Conservation (phyloP, 1,140 invertebrate species). For the Macrotrachela quadricornifera region DNA sequence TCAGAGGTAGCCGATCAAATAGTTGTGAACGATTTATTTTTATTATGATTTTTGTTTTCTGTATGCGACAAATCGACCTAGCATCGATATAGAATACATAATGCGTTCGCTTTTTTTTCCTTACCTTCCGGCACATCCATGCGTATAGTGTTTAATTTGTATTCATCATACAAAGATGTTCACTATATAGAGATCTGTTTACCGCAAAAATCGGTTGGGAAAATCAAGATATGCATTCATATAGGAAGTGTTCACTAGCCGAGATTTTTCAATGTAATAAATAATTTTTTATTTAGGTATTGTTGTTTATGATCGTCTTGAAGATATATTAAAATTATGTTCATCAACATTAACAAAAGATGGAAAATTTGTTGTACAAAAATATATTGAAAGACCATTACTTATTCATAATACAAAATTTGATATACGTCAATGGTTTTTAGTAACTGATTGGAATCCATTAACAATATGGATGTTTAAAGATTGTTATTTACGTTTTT, state of each 20-base stretch:
- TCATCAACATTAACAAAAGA: constrained; percentile 30
- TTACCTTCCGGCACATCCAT: too few species aligned
- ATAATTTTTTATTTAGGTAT: too few species aligned
- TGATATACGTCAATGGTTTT: constrained; percentile 54
- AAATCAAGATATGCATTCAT: neutral
- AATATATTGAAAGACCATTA: constrained; percentile 57
- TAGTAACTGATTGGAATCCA: constrained; percentile 67
- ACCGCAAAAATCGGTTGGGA: neutral
- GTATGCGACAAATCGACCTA: too few species aligned
- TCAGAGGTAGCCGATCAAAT: too few species aligned
- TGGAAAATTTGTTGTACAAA: constrained; percentile 68
- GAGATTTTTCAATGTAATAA: neutral
- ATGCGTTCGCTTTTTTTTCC: too few species aligned
- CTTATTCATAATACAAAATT: constrained; percentile 74
- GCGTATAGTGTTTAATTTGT: too few species aligned
- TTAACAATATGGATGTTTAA: constrained; percentile 78
- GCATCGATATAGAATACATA: too few species aligned
- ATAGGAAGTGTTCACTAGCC: neutral
- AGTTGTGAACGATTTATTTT: too few species aligned
- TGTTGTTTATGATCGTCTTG: constrained; percentile 57
- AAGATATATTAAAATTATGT: constrained; percentile 45
- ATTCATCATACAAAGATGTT: too few species aligned
- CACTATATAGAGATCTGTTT: neutral
- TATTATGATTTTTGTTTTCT: too few species aligned
- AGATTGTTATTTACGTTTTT: constrained; percentile 65